These are phyloP conservation scores for Megatriorchis doriae DNA, from an alignment of 2,113 vertebrate genomes.

Conservation along the genomic window DNA sequence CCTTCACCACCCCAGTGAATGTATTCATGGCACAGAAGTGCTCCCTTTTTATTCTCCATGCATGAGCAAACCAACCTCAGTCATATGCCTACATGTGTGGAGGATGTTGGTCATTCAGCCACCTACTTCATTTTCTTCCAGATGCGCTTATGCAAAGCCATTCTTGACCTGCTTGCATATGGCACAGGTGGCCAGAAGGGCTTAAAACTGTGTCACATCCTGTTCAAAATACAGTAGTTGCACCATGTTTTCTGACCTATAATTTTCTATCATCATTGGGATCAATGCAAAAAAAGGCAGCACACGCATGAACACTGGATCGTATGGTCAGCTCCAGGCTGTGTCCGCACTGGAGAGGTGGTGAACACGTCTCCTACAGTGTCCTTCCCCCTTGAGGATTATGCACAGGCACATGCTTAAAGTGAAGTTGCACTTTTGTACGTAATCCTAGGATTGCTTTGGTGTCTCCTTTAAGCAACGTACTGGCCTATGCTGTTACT, in stretches of 20 bases:
- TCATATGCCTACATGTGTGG: fast-evolving
- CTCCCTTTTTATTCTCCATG: neutral
- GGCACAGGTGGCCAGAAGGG: neutral
- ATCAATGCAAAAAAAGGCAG: neutral
- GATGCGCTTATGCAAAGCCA: neutral
- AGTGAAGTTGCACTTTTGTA: neutral
- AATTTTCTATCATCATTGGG: fast-evolving
- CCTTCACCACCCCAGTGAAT: neutral
- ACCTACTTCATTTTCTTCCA: neutral
- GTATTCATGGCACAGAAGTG: neutral
- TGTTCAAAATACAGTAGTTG: neutral
- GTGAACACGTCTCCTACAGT: fast-evolving
- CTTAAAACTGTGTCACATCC: neutral
- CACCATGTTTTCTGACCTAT: neutral
- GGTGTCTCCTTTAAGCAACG: neutral
- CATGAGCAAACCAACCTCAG: neutral
- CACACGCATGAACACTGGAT: fast-evolving
- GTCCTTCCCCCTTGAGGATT: neutral
- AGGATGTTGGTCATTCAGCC: neutral
- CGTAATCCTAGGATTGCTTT: neutral
- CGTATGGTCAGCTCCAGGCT: neutral
- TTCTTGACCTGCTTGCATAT: neutral
- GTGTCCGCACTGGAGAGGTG: neutral
- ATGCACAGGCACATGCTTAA: neutral
- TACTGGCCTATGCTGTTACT: neutral